phyloP scores from a whole-genome alignment of 2,888 invertebrate genomes.

The Prosopocoilus inquinatus region DNA sequence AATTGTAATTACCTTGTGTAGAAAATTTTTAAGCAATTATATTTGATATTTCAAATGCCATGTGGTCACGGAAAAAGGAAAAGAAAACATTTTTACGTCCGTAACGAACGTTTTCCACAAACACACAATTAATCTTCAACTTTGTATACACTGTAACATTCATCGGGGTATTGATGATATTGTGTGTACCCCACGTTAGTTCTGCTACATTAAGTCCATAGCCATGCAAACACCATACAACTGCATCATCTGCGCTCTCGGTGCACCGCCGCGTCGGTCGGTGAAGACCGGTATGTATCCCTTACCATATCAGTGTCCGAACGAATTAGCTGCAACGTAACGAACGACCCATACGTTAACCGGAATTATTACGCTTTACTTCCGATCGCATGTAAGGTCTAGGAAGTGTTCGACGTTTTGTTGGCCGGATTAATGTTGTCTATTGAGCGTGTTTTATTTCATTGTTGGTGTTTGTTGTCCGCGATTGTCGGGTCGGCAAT shows the following conservation, averaged over 20 bases:
- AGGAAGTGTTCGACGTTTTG: conserved; percentile 47
- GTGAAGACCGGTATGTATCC: conserved; percentile 2
- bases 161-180: conserved; percentile 14
- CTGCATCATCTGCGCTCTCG: conserved; percentile 37
- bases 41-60: no score
- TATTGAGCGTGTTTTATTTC: conserved; percentile 54
- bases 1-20: no score
- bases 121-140: conserved; percentile 10
- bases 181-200: conserved; percentile 48
- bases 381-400: conserved; percentile 29
- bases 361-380: conserved; percentile 47
- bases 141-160: conserved; percentile 2
- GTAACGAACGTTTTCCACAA: conserved; percentile 1
- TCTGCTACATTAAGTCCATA: conserved; percentile 52
- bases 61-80: no score
- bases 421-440: conserved; percentile 50
- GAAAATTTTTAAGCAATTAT: no score
- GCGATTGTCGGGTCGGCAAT: conserved; percentile 50
- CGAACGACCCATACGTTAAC: conserved; percentile 41
- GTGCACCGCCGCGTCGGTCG: conserved; percentile 8
- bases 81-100: neutral
- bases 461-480: conserved; percentile 53
- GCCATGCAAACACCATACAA: conserved; percentile 46
- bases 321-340: conserved; percentile 43
- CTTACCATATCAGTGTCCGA: conserved; percentile 46